Base-by-base conservation (phyloP, 2,113 vertebrate genomes). In the Heliornis fulica region DNA sequence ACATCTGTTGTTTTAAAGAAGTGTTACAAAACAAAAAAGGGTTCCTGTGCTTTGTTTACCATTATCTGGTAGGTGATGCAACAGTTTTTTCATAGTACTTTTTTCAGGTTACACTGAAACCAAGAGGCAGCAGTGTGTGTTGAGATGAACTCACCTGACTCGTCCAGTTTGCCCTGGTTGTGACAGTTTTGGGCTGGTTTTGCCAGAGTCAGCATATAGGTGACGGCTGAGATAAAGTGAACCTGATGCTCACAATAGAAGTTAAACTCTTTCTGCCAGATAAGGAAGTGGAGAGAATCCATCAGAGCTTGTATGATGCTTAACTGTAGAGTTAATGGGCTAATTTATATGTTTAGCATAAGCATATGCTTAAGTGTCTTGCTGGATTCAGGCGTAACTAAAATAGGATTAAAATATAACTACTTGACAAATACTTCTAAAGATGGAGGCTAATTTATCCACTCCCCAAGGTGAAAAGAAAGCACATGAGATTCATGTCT, bases 1-100 rank as follows among this genome's bases (percentile, higher is more conserved):
- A 40, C 76, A 60, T 90, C 90, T 96, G 79, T 81, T 92, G 85
- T 80, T 96, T 90, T 78, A 94, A 86, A 90, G 71, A 88, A 78
- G 64, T 11, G 1, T 86, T 89, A 46, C 51, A 81, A 90, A 90
- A 95, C 75, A 71, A 88, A 83, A 41, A 36, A 83, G 36, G 19
- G 19, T 70, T 75, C n/a, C 48, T 1, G 1, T 74, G 71, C 70
- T 95, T 87, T 94, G 85, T 93, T 80, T 92, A 43, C 22, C 5
- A 75, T 86, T 93, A 86, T 36, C 61, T 13, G 2, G n/a, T 70
- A 53, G 68, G 43, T 59, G 76, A 92, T 68, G 64, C 72, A 90
- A 56, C 86, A 90, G 72, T 76, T 81, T 89, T 94, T 96, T 86
- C 50, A 10, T 22, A 14, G 26, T 25, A 23, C 13, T 40, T n/a